A percentile compares a stretch with the other conserved stretches of the same genome.
These are phyloP conservation scores for Anastatus disparis DNA, from an alignment of 1,140 invertebrate species.

Conservation along the genomic window DNA sequence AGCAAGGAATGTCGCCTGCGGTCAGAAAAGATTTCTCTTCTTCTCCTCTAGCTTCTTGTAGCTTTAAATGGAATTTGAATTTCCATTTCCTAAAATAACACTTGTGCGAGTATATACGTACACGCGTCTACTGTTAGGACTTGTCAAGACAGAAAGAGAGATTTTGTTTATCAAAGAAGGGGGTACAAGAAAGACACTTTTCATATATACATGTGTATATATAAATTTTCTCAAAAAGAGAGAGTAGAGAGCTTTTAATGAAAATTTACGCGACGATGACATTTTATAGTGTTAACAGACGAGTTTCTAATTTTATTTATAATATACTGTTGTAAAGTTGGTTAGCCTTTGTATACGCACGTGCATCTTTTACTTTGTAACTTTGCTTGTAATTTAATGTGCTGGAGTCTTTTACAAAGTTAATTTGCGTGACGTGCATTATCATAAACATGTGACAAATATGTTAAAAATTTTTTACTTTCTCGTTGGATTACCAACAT, in stretches of 20 bases:
- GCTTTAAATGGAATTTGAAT: conserved; percentile 34
- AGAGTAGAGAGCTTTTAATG: conserved; percentile 17
- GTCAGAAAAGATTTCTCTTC: neutral
- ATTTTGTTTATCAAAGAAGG: conserved; percentile 34
- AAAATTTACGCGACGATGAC: conserved; percentile 29
- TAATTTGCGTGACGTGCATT: no score
- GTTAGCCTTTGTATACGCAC: no score
- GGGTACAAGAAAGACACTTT: neutral
- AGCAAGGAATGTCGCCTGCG: conserved; percentile 14
- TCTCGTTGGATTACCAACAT: no score
- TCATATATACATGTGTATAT: no score
- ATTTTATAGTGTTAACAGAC: neutral
- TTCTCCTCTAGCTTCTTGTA: neutral
- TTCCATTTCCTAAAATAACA: conserved; percentile 41
- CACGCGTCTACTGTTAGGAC: no score
- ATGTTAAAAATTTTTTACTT: no score
- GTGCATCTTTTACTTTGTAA: no score
- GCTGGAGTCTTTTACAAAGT: no score
- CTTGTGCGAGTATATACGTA: conserved; percentile 13
- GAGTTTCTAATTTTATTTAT: conserved; percentile 34
- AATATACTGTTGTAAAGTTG: no score
- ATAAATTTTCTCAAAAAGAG: no score
- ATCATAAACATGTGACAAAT: no score
- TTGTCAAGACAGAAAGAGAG: conserved; percentile 18
- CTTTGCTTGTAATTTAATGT: no score